Conservation (phyloP, 2,113 vertebrate species). For the Entomyzon cyanotis region DNA sequence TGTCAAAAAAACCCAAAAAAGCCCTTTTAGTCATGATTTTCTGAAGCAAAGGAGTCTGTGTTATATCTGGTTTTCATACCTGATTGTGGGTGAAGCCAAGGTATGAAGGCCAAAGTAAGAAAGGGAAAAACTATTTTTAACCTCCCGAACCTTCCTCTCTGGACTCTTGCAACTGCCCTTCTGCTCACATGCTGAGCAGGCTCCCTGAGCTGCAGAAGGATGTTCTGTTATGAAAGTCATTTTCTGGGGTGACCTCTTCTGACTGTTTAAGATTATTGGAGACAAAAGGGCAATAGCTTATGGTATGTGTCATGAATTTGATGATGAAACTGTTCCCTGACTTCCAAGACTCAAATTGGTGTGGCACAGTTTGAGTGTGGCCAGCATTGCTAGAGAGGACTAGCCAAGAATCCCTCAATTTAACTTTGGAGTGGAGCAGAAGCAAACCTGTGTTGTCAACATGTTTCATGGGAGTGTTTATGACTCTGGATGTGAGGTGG, state of each 20-base stretch:
- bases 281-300: background rate
- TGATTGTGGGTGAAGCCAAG: background rate
- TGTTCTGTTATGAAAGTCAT: background rate
- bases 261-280: background rate
- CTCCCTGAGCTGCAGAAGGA: background rate
- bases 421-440: background rate
- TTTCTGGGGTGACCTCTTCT: background rate
- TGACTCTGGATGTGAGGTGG: background rate
- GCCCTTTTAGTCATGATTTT: background rate
- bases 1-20: background rate
- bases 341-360: background rate
- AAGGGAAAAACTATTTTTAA: background rate
- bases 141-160: background rate
- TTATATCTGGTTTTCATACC: background rate
- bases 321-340: background rate
- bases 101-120: background rate
- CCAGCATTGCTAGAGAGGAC: background rate
- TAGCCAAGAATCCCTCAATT: background rate
- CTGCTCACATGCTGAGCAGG: background rate
- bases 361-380: background rate
- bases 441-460: background rate
- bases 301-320: background rate
- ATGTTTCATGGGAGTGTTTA: background rate
- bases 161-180: background rate
- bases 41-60: background rate